Evolutionary conservation across 2,113 vertebrate species (phyloP).

Genomic region (Epinephelus moara): DNA sequence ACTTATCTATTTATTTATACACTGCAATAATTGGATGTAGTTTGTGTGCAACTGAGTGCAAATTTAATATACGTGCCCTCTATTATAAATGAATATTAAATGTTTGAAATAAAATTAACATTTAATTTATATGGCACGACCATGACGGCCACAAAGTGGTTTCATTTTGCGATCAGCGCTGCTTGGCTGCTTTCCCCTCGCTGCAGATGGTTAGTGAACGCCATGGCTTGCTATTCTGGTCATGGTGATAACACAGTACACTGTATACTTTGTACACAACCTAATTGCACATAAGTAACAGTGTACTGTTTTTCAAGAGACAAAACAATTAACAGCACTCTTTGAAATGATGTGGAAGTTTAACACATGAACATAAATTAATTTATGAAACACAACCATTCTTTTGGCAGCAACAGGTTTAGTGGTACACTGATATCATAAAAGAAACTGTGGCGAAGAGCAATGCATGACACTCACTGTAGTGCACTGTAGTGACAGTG

Average conservation of each 20-base stretch:
- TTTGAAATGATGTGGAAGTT: background rate
- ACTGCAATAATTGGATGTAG: background rate
- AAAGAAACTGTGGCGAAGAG: background rate
- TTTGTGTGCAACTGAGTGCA: background rate
- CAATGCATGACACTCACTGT: background rate
- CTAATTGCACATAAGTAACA: background rate
- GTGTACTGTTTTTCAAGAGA: background rate
- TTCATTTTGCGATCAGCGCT: background rate
- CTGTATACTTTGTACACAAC: background rate
- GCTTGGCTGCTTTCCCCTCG: background rate
- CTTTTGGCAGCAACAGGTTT: background rate
- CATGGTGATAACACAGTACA: background rate
- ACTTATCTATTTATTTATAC: background rate
- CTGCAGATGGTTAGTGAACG: background rate
- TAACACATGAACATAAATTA: background rate
- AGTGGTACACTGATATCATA: background rate
- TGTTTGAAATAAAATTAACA: background rate
- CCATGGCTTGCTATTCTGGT: background rate
- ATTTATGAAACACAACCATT: background rate
- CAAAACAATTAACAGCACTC: background rate
- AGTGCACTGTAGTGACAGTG: background rate
- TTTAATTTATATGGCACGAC: background rate
- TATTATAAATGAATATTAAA: constrained; percentile 10
- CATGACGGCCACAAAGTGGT: background rate
- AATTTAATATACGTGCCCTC: background rate